phyloP scores from a whole-genome alignment of 2,888 invertebrate species.

The Dorcus parallelipipedus region DNA sequence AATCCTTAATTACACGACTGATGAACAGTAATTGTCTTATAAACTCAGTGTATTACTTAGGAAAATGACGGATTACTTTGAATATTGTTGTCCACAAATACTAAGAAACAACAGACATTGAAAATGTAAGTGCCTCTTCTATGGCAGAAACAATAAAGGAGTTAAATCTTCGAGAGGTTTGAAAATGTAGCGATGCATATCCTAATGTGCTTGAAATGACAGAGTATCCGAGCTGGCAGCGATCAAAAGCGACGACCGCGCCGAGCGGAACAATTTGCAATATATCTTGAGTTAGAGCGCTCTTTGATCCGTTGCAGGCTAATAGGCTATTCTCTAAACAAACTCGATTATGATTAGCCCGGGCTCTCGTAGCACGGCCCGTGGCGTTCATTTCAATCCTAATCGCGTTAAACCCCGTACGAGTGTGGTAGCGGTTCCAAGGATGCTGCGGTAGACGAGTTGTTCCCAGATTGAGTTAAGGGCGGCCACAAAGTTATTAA shows the following conservation, averaged over 20 bases:
- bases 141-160: not conserved
- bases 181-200: not conserved
- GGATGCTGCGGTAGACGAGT: slow-evolving; percentile 40
- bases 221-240: not conserved
- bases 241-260: not conserved
- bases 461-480: slow-evolving; percentile 35
- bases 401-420: slow-evolving; percentile 32
- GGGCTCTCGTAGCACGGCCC: slow-evolving; percentile 33
- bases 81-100: too few relatives aligned
- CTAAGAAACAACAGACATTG: too few relatives aligned
- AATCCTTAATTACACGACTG: too few relatives aligned
- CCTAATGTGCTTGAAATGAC: slow-evolving; percentile 1
- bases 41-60: too few relatives aligned
- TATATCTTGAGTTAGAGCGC: slow-evolving; percentile 29
- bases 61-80: too few relatives aligned
- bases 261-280: slow-evolving; percentile 36
- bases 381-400: slow-evolving; percentile 45
- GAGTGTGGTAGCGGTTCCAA: slow-evolving; percentile 25
- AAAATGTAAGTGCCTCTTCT: not conserved
- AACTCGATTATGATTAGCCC: slow-evolving; percentile 41
- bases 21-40: too few relatives aligned
- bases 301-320: slow-evolving; percentile 40
- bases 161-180: not conserved
- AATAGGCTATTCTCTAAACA: slow-evolving; percentile 45
- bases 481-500: slow-evolving; percentile 16